Evolutionary conservation across 2,888 invertebrate species (phyloP).

Genomic region (Xestia rhomboidea): DNA sequence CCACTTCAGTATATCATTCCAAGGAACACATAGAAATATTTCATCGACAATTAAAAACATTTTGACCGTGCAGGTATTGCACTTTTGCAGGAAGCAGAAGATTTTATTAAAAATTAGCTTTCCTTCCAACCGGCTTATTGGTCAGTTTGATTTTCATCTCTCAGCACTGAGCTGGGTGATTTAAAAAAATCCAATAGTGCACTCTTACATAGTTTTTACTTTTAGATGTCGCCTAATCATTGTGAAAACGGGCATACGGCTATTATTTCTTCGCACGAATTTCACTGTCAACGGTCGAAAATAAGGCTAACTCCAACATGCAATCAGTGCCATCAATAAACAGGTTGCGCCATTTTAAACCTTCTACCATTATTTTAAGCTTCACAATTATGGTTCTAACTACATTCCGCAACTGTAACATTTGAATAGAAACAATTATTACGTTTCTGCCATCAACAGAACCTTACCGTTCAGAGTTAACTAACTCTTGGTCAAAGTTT

Average conservation of each 20-base stretch:
- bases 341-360: neutral
- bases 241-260: too few species aligned
- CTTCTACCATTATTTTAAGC: neutral
- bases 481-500: slow-evolving; percentile 19
- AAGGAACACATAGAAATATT: too few species aligned
- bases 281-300: neutral
- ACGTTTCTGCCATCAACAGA: slow-evolving; percentile 26
- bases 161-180: neutral
- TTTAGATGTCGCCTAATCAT: too few species aligned
- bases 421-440: neutral
- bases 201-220: too few species aligned
- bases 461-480: neutral
- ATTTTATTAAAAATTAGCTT: too few species aligned
- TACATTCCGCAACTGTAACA: neutral
- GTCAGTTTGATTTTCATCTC: neutral
- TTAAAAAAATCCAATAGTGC: neutral
- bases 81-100: neutral
- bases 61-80: too few species aligned
- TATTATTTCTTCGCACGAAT: too few species aligned
- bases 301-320: neutral
- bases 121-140: neutral
- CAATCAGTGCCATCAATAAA: neutral
- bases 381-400: neutral
- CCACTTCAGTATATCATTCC: neutral
- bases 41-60: too few species aligned